These are phyloP conservation scores for Drusus annulatus DNA, from an alignment of 1,140 invertebrate genomes.

Conservation along the genomic window DNA sequence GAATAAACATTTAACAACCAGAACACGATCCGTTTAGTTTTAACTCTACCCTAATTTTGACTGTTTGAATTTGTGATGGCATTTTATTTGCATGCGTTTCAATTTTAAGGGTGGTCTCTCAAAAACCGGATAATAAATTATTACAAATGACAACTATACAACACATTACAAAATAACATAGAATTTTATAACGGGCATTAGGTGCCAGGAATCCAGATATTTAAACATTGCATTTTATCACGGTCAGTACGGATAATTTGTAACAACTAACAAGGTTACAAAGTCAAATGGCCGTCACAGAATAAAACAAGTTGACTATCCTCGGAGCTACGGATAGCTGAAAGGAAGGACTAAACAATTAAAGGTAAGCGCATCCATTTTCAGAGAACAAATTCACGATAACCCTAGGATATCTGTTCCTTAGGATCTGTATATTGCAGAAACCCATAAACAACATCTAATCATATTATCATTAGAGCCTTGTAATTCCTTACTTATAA, in stretches of 20 bases:
- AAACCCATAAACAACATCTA: slow-evolving; percentile 33
- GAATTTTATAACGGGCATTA: too few species aligned
- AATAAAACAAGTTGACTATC: neutral
- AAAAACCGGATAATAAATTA: too few species aligned
- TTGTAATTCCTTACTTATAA: slow-evolving; percentile 35
- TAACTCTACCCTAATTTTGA: too few species aligned
- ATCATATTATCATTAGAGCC: slow-evolving; percentile 16
- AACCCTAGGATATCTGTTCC: neutral
- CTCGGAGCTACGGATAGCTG: neutral
- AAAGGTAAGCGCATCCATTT: neutral
- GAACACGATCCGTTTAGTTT: too few species aligned
- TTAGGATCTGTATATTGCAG: neutral
- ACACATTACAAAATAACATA: too few species aligned
- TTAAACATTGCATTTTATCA: too few species aligned
- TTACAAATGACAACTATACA: too few species aligned
- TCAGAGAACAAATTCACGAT: slow-evolving; percentile 3
- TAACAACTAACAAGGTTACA: neutral
- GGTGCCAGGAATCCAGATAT: too few species aligned
- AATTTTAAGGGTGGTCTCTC: too few species aligned
- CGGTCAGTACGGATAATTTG: neutral
- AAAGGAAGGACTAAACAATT: neutral
- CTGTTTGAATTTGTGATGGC: too few species aligned
- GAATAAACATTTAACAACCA: too few species aligned
- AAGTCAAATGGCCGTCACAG: neutral
- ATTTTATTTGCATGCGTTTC: too few species aligned